Conservation (phyloP, 2,797 vertebrate genomes). For the Nyctibius grandis region DNA sequence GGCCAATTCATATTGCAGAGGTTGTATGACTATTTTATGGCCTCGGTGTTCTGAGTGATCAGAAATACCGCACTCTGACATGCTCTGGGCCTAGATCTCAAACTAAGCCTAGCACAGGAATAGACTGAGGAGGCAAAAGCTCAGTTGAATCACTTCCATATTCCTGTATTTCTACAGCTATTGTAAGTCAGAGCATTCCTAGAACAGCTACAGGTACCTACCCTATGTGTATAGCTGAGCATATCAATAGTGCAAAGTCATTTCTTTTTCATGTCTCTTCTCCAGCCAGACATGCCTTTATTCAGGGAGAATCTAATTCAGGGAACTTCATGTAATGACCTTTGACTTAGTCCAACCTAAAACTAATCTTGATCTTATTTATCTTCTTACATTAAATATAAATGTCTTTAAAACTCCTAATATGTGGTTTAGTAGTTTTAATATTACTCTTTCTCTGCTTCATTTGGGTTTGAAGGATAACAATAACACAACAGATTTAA, state of each 20-base stretch:
- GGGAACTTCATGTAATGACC: not conserved
- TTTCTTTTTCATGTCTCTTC: not conserved
- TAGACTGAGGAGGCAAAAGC: not conserved
- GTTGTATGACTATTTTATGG: slow-evolving; percentile 43
- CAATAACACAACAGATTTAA: not conserved
- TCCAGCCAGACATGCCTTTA: not conserved
- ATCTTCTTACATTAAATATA: not conserved
- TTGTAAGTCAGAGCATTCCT: not conserved
- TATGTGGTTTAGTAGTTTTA: not conserved
- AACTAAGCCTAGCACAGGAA: not conserved
- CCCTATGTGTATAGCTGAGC: not conserved
- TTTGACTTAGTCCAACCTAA: not conserved
- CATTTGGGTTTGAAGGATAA: not conserved
- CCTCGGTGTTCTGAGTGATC: not conserved
- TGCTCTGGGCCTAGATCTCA: not conserved
- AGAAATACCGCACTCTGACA: not conserved
- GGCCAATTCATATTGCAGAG: not conserved
- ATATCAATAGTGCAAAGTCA: not conserved
- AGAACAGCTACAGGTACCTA: not conserved
- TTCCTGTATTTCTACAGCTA: not conserved
- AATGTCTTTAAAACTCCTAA: not conserved
- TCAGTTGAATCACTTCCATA: not conserved
- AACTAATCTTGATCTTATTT: not conserved
- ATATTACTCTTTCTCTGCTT: not conserved
- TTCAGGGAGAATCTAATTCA: not conserved